Evolutionary conservation across 1,140 invertebrate genomes (phyloP).

Genomic region (Fopius arisanus): DNA sequence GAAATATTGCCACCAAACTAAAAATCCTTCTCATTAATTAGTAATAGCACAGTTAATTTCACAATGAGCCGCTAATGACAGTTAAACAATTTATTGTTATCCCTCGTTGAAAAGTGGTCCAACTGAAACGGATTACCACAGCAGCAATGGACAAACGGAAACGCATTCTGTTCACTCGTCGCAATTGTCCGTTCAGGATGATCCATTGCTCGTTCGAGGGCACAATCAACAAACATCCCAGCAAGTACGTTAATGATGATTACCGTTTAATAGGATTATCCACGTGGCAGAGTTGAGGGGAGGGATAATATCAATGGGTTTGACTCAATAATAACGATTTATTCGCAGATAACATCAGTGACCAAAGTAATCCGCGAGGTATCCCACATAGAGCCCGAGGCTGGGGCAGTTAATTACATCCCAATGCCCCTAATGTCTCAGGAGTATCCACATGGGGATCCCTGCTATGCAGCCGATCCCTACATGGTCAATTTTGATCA

Average conservation of each 20-base stretch:
- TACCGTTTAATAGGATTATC: background rate
- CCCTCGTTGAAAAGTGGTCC: slow-evolving; percentile 52
- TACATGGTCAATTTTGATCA: slow-evolving; percentile 65
- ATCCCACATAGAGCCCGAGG: slow-evolving; percentile 72
- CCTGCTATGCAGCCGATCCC: slow-evolving; percentile 58
- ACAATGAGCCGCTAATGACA: background rate
- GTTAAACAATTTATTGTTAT: slow-evolving; percentile 13
- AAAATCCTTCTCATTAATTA: background rate
- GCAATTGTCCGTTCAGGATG: slow-evolving; percentile 66
- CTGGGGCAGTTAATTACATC: slow-evolving; percentile 64
- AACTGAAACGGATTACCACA: slow-evolving; percentile 63
- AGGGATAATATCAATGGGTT: background rate
- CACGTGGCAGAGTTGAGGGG: background rate
- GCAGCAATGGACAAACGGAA: slow-evolving; percentile 68
- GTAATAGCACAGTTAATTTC: background rate
- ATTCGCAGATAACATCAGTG: slow-evolving; percentile 67
- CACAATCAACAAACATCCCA: slow-evolving; percentile 70
- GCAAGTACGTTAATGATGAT: slow-evolving; percentile 59
- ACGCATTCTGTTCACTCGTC: slow-evolving; percentile 68
- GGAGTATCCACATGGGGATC: slow-evolving; percentile 59
- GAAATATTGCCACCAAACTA: background rate
- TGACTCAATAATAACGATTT: slow-evolving; percentile 18
- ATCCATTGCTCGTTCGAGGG: slow-evolving; percentile 66
- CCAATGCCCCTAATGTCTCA: slow-evolving; percentile 63
- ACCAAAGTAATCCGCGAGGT: slow-evolving; percentile 74